Evolutionary conservation across 2,113 vertebrate species (phyloP).

Genomic region (Corvus hawaiiensis): DNA sequence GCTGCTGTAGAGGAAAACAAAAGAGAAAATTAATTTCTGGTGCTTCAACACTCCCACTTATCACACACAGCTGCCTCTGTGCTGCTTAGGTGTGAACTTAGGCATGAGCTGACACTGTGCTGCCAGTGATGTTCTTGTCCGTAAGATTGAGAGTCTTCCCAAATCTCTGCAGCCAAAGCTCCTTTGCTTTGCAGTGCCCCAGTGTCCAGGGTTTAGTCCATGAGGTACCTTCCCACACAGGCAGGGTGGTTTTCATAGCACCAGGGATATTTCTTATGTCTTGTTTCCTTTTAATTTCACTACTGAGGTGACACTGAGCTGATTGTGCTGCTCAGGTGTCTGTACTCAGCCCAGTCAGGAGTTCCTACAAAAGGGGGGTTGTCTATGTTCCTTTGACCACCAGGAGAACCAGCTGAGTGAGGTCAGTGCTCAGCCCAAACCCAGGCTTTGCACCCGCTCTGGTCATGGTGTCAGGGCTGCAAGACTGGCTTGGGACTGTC

Average conservation of each 20-base stretch:
- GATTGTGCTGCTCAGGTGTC: not conserved
- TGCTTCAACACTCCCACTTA: not conserved
- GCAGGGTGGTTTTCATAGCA: not conserved
- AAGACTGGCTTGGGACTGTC: not conserved
- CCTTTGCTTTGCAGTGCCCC: not conserved
- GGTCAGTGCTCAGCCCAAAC: not conserved
- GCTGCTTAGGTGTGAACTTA: not conserved
- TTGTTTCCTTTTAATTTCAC: not conserved
- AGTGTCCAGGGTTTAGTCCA: not conserved
- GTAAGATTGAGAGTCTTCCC: not conserved
- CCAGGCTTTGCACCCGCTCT: not conserved
- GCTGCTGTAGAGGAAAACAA: not conserved
- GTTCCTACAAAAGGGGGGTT: not conserved
- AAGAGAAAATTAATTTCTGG: not conserved
- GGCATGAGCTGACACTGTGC: fast-evolving
- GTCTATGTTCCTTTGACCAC: not conserved
- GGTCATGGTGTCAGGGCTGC: fast-evolving
- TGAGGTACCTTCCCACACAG: not conserved
- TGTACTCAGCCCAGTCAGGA: not conserved
- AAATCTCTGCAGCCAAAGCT: not conserved
- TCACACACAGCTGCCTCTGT: not conserved
- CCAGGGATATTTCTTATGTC: not conserved
- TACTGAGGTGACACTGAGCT: fast-evolving
- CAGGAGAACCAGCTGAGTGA: not conserved
- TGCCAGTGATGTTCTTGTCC: not conserved